Base-by-base conservation (phyloP, 2,113 vertebrate species). In the Stomatorhinus ivindoensis region DNA sequence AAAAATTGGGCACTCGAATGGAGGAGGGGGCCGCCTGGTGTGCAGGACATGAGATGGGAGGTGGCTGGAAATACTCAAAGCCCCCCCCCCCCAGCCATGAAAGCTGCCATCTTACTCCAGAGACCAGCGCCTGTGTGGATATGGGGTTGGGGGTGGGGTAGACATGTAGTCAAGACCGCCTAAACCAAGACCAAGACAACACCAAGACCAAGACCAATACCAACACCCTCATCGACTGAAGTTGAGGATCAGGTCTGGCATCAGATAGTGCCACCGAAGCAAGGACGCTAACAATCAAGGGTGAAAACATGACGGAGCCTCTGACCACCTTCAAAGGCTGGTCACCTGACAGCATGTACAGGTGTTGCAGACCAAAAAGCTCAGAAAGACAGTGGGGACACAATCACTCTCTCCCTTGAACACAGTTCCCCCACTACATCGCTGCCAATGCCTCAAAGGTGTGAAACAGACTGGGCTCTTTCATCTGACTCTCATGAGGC, bases 61-160 rank as follows among this genome's bases (percentile, higher is more conserved):
- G 50, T 15, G 82, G 80, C 86, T 73, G 48, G 24, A 73, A 86
- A 87, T 83, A 89, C 85, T 86, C 65, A 47, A 58, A 65, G 24
- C 19, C 0, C 15, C 15, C 0, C 15, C 15, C 17, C 21, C 47
- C 4, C 50, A 55, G 48, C 50, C 10, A 19, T 42, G 27, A 87
- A 50, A 48, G 35, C n/a, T n/a, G n/a, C n/a, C n/a, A n/a, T n/a
- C n/a, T n/a, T n/a, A n/a, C n/a, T n/a, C n/a, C n/a, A n/a, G n/a
- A n/a, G n/a, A n/a, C n/a, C n/a, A n/a, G n/a, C 73, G 1, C 35
- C 69, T 19, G 4, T 3, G 9, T 17, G 13, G 15, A 53, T 53
- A 0, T 19, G 3, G 13, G 11, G 0, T 24, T 0, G 58, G 19
- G 19, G 1, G 0, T 46, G 44, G 5, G 44, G 44, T 44, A 44